Evolutionary conservation across 2,113 vertebrate species (phyloP).

Genomic region (Centropus bengalensis): DNA sequence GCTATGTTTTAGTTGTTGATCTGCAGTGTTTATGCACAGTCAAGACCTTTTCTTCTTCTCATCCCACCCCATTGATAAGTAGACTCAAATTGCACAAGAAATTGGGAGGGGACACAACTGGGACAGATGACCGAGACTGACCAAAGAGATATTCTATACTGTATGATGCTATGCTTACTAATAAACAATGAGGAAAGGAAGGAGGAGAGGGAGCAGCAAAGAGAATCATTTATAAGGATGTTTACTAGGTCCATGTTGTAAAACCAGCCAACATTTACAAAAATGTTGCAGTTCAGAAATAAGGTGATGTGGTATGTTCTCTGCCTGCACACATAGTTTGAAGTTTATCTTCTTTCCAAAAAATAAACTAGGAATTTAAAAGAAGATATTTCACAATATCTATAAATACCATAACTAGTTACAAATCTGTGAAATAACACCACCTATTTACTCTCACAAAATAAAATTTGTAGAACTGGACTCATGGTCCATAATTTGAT

Average conservation of each 20-base stretch:
- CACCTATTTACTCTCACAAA: background rate
- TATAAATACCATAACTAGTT: background rate
- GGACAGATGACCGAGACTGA: background rate
- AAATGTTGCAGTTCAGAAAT: background rate
- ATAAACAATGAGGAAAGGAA: background rate
- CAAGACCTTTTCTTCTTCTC: background rate
- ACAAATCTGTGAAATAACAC: background rate
- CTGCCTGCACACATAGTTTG: background rate
- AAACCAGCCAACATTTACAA: no score
- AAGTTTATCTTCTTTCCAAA: background rate
- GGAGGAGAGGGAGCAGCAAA: background rate
- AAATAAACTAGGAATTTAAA: background rate
- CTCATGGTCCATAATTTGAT: background rate
- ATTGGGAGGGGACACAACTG: accelerated
- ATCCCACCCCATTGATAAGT: accelerated
- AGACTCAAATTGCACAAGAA: background rate
- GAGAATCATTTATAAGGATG: background rate
- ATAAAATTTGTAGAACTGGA: background rate
- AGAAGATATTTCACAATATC: accelerated
- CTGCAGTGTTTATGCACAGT: background rate
- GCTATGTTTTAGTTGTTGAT: background rate
- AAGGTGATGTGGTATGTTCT: background rate
- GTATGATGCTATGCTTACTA: accelerated
- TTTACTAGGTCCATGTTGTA: background rate
- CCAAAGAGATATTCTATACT: background rate